Conservation (phyloP, 2,888 invertebrate species). For the Chaitophorus viminalis region DNA sequence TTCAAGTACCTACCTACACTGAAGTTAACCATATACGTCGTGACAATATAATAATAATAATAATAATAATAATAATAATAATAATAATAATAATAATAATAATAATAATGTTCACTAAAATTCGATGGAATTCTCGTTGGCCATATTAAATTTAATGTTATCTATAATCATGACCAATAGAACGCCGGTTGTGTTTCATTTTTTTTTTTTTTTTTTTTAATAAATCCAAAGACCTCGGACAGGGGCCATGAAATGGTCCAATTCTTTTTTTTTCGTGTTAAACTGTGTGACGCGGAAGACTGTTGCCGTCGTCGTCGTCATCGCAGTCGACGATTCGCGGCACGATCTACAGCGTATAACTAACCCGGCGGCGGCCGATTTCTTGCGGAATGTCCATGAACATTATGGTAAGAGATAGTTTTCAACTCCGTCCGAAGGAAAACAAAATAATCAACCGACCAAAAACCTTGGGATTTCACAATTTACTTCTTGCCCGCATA, state of each 20-base stretch:
- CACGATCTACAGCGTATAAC: slow-evolving; percentile 10
- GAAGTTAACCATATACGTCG: too few relatives aligned
- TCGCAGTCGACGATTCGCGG: not conserved
- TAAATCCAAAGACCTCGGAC: slow-evolving; percentile 21
- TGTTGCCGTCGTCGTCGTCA: not conserved
- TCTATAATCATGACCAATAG: not conserved
- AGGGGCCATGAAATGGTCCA: slow-evolving; percentile 11
- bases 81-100: too few relatives aligned
- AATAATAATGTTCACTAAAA: too few relatives aligned
- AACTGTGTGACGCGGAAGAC: slow-evolving; percentile 41
- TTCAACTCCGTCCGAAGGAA: not conserved
- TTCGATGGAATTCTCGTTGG: not conserved
- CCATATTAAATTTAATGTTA: not conserved
- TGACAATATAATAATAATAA: too few relatives aligned
- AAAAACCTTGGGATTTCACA: slow-evolving; percentile 26
- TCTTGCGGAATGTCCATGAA: slow-evolving; percentile 37
- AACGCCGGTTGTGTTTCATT: not conserved
- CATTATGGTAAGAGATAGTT: not conserved
- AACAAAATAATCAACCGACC: not conserved
- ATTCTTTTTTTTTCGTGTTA: slow-evolving; percentile 6
- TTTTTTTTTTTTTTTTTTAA: slow-evolving; percentile 22
- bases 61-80: too few relatives aligned
- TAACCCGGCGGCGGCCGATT: not conserved
- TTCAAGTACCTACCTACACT: too few relatives aligned
- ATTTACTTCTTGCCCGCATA: not conserved